phyloP scores from a whole-genome alignment of 2,113 vertebrate species.

The Ciconia stormi region DNA sequence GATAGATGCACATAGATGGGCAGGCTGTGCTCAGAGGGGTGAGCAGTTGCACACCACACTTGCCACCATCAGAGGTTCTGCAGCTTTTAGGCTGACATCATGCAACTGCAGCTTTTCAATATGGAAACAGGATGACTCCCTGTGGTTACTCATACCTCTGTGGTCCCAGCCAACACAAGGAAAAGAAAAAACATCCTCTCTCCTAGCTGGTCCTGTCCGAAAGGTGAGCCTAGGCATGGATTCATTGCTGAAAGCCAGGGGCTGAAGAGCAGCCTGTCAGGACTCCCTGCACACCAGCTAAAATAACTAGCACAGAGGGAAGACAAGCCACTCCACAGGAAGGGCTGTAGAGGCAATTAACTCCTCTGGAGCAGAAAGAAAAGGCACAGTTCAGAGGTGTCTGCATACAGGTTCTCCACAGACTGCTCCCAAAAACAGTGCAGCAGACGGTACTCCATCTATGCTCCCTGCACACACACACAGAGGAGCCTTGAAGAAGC shows the following conservation, averaged over 20 bases:
- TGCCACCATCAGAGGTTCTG: background rate
- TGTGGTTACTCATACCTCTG: background rate
- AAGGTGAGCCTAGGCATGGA: background rate
- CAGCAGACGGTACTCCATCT: background rate
- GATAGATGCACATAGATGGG: rapidly evolving
- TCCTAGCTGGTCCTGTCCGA: background rate
- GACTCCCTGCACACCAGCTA: background rate
- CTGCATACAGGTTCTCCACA: background rate
- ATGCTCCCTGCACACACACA: background rate
- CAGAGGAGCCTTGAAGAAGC: background rate
- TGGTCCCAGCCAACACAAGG: background rate
- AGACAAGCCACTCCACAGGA: background rate
- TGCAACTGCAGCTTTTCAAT: background rate
- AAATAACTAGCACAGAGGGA: background rate
- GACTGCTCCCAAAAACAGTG: background rate
- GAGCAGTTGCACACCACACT: background rate
- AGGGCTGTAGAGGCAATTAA: background rate
- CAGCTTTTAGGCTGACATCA: background rate
- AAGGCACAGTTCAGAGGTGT: background rate
- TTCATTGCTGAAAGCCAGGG: background rate
- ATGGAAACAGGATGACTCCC: background rate
- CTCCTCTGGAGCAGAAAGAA: background rate
- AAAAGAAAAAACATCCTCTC: background rate
- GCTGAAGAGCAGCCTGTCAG: background rate
- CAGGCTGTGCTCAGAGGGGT: background rate